A percentile compares a stretch with the other conserved stretches of the same genome.
These are phyloP conservation scores for Oceanodroma leucorhoa DNA, from an alignment of 2,797 vertebrate species.

Conservation along the genomic window DNA sequence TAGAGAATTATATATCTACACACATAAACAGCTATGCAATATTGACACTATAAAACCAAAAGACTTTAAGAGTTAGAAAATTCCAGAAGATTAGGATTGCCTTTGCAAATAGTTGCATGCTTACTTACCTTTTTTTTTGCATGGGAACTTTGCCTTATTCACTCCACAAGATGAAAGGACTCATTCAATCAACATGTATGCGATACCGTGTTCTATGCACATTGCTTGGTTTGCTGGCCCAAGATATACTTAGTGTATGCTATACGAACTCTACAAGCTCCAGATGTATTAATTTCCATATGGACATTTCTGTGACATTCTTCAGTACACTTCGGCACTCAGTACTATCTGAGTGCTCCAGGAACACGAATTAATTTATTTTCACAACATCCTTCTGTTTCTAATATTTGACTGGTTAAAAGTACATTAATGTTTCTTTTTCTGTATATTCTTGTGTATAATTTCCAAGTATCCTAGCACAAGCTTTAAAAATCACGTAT, in stretches of 20 bases:
- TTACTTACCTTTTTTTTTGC: not conserved
- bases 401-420: not conserved
- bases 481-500: not conserved
- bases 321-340: not conserved
- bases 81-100: not conserved
- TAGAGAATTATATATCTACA: not conserved
- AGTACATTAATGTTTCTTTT: not conserved
- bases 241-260: not conserved
- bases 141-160: not conserved
- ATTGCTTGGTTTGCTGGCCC: not conserved
- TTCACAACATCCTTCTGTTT: not conserved
- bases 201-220: not conserved
- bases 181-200: not conserved
- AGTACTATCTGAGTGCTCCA: not conserved
- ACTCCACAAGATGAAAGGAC: not conserved
- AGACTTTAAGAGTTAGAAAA: not conserved
- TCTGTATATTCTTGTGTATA: not conserved
- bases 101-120: not conserved
- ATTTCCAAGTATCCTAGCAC: not conserved
- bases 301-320: conserved; percentile 1
- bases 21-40: not conserved
- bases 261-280: not conserved
- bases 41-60: not conserved
- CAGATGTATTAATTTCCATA: not conserved
- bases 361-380: not conserved